Percentiles rank a stretch among this genome's conserved stretches.
These are phyloP conservation scores for Heliconius nattereri DNA, from an alignment of 1,140 invertebrate species.

Conservation along the genomic window DNA sequence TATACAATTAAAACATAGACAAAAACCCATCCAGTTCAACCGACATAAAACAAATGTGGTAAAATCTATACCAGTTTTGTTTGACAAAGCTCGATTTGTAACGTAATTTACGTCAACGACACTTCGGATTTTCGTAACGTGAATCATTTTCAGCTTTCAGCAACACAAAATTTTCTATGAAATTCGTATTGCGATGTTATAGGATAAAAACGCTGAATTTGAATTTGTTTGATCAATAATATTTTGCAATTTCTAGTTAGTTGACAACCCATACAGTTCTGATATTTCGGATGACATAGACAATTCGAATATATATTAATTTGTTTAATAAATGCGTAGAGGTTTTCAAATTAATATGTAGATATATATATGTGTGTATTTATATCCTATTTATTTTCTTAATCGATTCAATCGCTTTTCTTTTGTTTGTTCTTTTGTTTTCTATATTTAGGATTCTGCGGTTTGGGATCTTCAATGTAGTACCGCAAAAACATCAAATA, in stretches of 20 bases:
- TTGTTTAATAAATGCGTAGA: background rate
- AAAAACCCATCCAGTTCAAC: background rate
- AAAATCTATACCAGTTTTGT: constrained; percentile 8
- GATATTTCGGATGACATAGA: background rate
- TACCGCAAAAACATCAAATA: no score
- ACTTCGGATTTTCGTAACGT: background rate
- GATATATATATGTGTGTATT: no score
- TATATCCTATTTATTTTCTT: no score
- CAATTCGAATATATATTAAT: background rate
- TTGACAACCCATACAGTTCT: background rate
- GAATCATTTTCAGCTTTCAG: background rate
- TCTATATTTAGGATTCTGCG: no score
- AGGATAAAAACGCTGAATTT: constrained; percentile 5
- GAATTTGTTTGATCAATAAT: background rate
- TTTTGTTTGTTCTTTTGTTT: no score
- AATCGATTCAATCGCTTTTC: no score
- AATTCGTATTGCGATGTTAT: background rate
- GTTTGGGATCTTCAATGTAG: no score
- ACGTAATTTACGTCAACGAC: constrained; percentile 12
- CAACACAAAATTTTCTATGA: constrained; percentile 7
- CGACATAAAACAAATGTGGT: background rate
- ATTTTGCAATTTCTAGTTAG: background rate
- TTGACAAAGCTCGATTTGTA: background rate
- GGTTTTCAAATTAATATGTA: no score
- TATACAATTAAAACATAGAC: background rate